Percentiles rank a stretch among this genome's conserved stretches.
phyloP scores from a whole-genome alignment of 1,140 invertebrate species.

The Pseudomyrmex cubaensis region DNA sequence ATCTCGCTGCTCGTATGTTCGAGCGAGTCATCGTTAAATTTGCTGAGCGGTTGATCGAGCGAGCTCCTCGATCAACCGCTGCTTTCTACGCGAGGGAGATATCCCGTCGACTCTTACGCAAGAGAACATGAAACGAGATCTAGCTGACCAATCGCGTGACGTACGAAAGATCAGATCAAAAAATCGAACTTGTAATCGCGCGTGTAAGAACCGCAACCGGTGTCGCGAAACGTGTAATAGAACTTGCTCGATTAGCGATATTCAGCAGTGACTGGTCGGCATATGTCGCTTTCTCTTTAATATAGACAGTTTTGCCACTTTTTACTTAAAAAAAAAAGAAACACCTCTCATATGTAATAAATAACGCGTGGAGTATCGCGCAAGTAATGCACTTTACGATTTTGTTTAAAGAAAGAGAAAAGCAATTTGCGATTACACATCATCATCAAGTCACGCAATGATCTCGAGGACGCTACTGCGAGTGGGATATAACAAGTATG shows the following conservation, averaged over 20 bases:
- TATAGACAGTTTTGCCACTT: not conserved
- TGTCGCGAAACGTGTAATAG: not conserved
- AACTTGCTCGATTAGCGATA: conserved; percentile 16
- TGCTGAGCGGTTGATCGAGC: not conserved
- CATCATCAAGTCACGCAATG: conserved; percentile 25
- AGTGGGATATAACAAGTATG: conserved; percentile 22
- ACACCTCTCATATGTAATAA: not conserved
- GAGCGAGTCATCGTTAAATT: conserved; percentile 40
- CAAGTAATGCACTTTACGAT: not conserved
- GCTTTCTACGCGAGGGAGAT: conserved; percentile 40
- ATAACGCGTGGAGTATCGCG: not conserved
- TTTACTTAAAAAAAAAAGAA: not conserved
- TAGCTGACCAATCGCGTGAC: conserved; percentile 14
- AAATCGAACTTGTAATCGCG: conserved; percentile 17
- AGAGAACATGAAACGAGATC: conserved; percentile 45
- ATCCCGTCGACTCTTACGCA: conserved; percentile 16
- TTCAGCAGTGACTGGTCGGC: conserved; percentile 3
- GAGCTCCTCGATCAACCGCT: conserved; percentile 24
- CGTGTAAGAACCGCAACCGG: not conserved
- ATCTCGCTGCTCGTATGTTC: conserved; percentile 24
- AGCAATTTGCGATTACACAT: conserved; percentile 36
- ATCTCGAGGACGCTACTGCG: conserved; percentile 11
- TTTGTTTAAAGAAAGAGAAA: conserved; percentile 1
- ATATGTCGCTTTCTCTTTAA: not conserved
- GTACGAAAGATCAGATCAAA: conserved; percentile 16